Percentiles rank a stretch among this genome's conserved stretches.
Conservation (phyloP, 2,888 invertebrate genomes). For the Ischnura elegans region DNA sequence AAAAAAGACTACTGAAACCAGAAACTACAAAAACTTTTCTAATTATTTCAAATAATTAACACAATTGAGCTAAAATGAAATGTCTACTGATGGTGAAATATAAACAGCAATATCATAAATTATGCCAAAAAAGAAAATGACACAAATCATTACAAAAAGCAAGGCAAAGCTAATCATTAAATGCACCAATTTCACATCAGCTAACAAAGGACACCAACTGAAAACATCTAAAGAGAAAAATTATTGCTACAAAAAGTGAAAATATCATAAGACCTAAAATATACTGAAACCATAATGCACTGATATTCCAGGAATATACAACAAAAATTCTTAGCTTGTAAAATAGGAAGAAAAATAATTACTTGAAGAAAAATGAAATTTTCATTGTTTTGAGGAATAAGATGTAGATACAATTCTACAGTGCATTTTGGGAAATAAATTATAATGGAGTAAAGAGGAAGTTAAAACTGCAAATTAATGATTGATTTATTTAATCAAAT, state of each 20-base stretch:
- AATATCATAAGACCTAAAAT: background rate
- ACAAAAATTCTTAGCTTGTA: background rate
- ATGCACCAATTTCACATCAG: conserved; percentile 16
- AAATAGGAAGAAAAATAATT: background rate
- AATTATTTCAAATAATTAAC: background rate
- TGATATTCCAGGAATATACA: background rate
- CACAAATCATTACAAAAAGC: conserved; percentile 9
- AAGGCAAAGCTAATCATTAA: background rate
- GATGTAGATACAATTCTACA: background rate
- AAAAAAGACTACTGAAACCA: background rate
- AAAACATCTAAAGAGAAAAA: conserved; percentile 36
- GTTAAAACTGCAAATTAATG: background rate
- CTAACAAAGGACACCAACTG: conserved; percentile 39
- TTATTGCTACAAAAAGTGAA: conserved; percentile 36
- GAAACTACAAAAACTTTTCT: background rate
- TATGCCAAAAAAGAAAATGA: background rate
- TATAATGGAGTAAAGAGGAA: background rate
- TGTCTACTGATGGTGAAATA: background rate
- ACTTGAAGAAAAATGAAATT: background rate
- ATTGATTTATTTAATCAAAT: background rate
- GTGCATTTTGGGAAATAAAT: background rate
- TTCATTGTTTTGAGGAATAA: background rate
- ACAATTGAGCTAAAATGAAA: background rate
- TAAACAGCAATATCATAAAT: background rate
- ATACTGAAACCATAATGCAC: background rate